Percentiles rank a stretch among this genome's conserved stretches.
Conservation (phyloP, 2,797 vertebrate species). For the Labeo calbasu region DNA sequence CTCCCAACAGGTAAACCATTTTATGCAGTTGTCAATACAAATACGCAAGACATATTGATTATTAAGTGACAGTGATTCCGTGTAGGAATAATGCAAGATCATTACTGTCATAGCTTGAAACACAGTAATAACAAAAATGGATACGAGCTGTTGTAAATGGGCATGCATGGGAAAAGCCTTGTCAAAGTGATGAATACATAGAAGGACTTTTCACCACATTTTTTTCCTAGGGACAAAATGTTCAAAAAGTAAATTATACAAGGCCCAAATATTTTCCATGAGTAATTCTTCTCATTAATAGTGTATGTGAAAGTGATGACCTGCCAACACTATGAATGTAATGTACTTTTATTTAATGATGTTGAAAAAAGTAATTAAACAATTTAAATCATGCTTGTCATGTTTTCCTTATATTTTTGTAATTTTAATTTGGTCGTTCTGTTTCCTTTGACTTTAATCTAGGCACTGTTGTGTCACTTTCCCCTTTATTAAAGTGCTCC, state of each 20-base stretch:
- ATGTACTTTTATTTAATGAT: not conserved
- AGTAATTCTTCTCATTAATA: not conserved
- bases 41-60: slow-evolving; percentile 20
- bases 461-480: not conserved
- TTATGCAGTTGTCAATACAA: slow-evolving; percentile 16
- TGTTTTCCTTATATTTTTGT: not conserved
- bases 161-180: slow-evolving; percentile 7
- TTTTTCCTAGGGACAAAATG: not conserved
- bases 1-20: not conserved
- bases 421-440: not conserved
- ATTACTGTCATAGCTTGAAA: not conserved
- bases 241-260: not conserved
- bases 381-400: not conserved
- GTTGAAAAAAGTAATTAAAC: not conserved
- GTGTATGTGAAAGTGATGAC: not conserved
- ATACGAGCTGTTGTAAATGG: slow-evolving; percentile 19
- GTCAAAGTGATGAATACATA: slow-evolving; percentile 13
- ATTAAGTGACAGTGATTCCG: slow-evolving; percentile 12
- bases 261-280: not conserved
- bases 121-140: slow-evolving; percentile 15
- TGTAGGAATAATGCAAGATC: slow-evolving; percentile 8
- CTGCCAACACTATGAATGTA: not conserved
- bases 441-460: not conserved
- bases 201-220: not conserved
- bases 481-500: not conserved